Percentiles rank a stretch among this genome's conserved stretches.
These are phyloP conservation scores for Noctua janthe DNA, from an alignment of 2,888 invertebrate species.

Conservation along the genomic window DNA sequence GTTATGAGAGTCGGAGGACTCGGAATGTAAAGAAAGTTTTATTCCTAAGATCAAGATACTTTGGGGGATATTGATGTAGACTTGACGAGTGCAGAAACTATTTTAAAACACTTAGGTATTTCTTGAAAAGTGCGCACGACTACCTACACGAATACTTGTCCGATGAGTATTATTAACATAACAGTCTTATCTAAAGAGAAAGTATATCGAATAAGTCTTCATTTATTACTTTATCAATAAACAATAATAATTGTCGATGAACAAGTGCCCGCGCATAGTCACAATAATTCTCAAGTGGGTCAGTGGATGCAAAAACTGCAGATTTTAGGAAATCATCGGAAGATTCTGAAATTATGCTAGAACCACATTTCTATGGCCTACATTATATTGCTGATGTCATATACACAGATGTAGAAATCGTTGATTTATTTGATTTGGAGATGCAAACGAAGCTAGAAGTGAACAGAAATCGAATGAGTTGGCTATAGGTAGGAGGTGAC, in stretches of 20 bases:
- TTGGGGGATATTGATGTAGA: background rate
- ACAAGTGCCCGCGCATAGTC: constrained; percentile 25
- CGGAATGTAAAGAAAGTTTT: background rate
- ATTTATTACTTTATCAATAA: constrained; percentile 54
- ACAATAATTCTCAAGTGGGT: constrained; percentile 54
- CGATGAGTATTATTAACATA: constrained; percentile 45
- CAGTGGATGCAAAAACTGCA: constrained; percentile 57
- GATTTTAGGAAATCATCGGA: constrained; percentile 50
- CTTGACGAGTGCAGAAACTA: background rate
- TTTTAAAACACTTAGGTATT: constrained; percentile 1
- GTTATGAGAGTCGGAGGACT: no score
- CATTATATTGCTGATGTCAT: constrained; percentile 51
- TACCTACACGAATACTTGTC: constrained; percentile 36
- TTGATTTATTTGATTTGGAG: constrained; percentile 28
- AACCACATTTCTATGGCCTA: constrained; percentile 50
- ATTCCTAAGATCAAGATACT: no score
- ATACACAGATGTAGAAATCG: constrained; percentile 22
- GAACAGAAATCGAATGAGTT: background rate
- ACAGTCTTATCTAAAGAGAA: constrained; percentile 56
- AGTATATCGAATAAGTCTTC: constrained; percentile 50
- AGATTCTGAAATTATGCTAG: constrained; percentile 32
- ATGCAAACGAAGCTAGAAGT: background rate
- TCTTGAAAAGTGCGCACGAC: constrained; percentile 15
- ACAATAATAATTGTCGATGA: constrained; percentile 42
- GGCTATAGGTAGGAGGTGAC: constrained; percentile 31